Evolutionary conservation across 2,888 invertebrate genomes (phyloP).

Genomic region (Nemotelus nigrinus): DNA sequence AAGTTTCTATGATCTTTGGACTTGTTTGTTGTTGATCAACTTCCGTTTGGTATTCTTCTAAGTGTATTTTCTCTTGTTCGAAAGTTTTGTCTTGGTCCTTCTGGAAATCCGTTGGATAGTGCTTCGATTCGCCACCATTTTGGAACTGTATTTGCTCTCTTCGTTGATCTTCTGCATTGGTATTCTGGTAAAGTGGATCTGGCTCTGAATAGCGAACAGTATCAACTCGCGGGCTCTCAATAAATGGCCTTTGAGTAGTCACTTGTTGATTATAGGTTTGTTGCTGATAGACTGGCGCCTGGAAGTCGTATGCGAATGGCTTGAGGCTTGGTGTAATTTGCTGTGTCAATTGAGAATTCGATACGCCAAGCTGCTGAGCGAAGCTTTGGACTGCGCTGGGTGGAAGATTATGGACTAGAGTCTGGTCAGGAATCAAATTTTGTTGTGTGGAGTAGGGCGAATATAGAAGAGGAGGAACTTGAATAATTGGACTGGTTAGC

Average conservation of each 20-base stretch:
- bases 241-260: constrained; percentile 56
- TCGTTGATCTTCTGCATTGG: not conserved
- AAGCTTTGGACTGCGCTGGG: not conserved
- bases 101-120: not conserved
- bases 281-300: constrained; percentile 46
- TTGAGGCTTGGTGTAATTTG: constrained; percentile 1
- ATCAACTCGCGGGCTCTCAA: constrained; percentile 60
- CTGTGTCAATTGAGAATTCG: not conserved
- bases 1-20: too few relatives aligned
- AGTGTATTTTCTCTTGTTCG: too few relatives aligned
- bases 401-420: constrained; percentile 9
- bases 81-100: too few relatives aligned
- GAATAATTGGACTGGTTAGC: constrained; percentile 53
- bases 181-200: constrained; percentile 64
- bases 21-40: too few relatives aligned
- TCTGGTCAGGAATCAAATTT: not conserved
- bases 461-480: constrained; percentile 43
- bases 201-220: constrained; percentile 65
- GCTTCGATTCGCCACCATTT: not conserved
- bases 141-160: not conserved
- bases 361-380: not conserved
- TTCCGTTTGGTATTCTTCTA: too few relatives aligned
- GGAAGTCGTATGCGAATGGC: constrained; percentile 31
- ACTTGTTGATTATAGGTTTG: constrained; percentile 44
- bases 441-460: constrained; percentile 34